These are phyloP conservation scores for Oxystoma pomonae DNA, from an alignment of 2,888 invertebrate genomes.

Conservation along the genomic window DNA sequence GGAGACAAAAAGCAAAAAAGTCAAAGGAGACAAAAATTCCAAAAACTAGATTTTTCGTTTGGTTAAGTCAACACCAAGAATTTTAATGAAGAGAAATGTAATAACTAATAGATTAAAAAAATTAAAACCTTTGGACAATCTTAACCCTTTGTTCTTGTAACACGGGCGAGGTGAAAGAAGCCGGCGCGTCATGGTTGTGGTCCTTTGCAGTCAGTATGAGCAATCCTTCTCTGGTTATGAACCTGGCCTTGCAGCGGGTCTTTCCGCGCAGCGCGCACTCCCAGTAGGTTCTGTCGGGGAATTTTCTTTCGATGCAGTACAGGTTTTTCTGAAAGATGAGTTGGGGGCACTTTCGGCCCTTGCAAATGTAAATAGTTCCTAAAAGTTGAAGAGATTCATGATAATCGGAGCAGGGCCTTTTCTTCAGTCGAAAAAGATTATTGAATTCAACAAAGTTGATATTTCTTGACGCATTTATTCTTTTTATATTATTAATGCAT, in stretches of 20 bases:
- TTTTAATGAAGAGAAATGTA: too few species aligned
- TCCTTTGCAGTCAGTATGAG: neutral
- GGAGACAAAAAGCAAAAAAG: too few species aligned
- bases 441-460: too few species aligned
- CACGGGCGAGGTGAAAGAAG: neutral
- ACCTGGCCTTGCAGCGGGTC: conserved; percentile 34
- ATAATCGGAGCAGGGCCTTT: too few species aligned
- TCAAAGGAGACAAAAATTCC: too few species aligned
- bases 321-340: conserved; percentile 33
- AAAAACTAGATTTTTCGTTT: too few species aligned
- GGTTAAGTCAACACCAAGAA: too few species aligned
- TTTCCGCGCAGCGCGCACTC: conserved; percentile 31
- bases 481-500: too few species aligned
- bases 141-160: neutral
- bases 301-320: conserved; percentile 32
- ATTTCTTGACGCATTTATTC: too few species aligned
- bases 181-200: neutral
- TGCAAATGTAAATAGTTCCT: neutral
- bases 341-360: conserved; percentile 17
- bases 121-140: too few species aligned
- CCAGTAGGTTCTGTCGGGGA: conserved; percentile 35
- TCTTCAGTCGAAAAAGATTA: too few species aligned
- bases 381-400: neutral
- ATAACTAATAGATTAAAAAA: too few species aligned
- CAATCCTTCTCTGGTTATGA: conserved; percentile 28